Percentiles rank a stretch among this genome's conserved stretches.
Evolutionary conservation across 2,888 invertebrate species (phyloP).

Genomic region (Biston stratarius): DNA sequence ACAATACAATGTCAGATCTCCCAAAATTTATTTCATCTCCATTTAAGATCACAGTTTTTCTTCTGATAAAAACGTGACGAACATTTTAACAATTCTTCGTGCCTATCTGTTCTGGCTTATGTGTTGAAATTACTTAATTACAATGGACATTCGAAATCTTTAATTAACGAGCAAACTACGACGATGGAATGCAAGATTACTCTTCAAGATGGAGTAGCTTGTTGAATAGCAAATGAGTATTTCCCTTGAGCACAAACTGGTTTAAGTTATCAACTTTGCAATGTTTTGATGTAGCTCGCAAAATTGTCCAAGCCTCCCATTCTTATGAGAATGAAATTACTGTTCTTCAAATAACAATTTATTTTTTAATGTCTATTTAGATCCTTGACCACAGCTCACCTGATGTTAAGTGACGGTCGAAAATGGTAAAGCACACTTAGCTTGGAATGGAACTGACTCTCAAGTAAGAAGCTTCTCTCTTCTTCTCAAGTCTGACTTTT

Average conservation of each 20-base stretch:
- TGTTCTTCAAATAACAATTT: background rate
- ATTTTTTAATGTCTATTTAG: background rate
- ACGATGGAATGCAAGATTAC: slow-evolving; percentile 52
- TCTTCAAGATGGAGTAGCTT: slow-evolving; percentile 41
- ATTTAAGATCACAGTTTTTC: background rate
- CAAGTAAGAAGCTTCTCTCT: too few relatives aligned
- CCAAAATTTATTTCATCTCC: background rate
- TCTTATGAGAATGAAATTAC: background rate
- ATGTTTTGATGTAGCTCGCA: slow-evolving; percentile 31
- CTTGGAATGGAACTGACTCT: too few relatives aligned
- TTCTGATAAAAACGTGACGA: background rate
- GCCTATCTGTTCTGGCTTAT: slow-evolving; percentile 30
- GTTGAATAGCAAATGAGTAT: slow-evolving; percentile 27
- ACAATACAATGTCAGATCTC: too few relatives aligned
- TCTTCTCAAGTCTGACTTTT: too few relatives aligned
- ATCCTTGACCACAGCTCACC: too few relatives aligned
- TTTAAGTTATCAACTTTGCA: slow-evolving; percentile 31
- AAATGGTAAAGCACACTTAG: too few relatives aligned
- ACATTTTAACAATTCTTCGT: background rate
- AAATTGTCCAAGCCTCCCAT: slow-evolving; percentile 7
- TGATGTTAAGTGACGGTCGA: too few relatives aligned
- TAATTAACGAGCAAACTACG: slow-evolving; percentile 55
- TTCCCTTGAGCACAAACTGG: slow-evolving; percentile 25
- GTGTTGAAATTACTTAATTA: slow-evolving; percentile 52
- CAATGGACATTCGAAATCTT: slow-evolving; percentile 50